Conservation (phyloP, 2,888 invertebrate species). For the Euphydryas editha region DNA sequence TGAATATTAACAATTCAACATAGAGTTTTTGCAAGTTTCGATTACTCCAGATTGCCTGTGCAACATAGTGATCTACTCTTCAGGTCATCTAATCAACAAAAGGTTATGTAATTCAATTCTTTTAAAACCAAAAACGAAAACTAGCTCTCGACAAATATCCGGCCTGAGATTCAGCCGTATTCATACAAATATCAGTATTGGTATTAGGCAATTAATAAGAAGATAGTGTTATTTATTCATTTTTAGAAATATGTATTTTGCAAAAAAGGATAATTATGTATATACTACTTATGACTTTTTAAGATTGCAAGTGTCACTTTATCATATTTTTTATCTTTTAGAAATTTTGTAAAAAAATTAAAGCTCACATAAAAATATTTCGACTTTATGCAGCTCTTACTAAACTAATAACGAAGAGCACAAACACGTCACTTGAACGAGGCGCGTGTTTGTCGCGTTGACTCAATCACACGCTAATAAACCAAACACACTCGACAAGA, state of each 20-base stretch:
- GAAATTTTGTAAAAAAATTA: background rate
- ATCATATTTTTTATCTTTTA: background rate
- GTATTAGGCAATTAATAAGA: background rate
- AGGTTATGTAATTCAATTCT: slow-evolving; percentile 30
- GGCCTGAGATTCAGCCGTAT: slow-evolving; percentile 24
- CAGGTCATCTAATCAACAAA: too few relatives aligned
- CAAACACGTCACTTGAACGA: slow-evolving; percentile 53
- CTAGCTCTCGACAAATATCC: slow-evolving; percentile 31
- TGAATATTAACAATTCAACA: slow-evolving; percentile 38
- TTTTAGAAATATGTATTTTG: too few relatives aligned
- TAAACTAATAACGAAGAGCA: slow-evolving; percentile 50
- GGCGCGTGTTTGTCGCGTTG: slow-evolving; percentile 66
- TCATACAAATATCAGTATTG: slow-evolving; percentile 13
- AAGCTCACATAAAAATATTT: background rate
- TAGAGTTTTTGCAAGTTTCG: slow-evolving; percentile 32
- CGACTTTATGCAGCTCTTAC: slow-evolving; percentile 8
- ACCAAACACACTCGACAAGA: slow-evolving; percentile 50
- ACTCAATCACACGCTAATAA: slow-evolving; percentile 65
- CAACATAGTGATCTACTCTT: slow-evolving; percentile 34
- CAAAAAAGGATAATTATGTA: background rate
- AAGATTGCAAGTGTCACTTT: background rate
- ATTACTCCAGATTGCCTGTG: slow-evolving; percentile 34
- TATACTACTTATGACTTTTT: too few relatives aligned
- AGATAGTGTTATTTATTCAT: background rate
- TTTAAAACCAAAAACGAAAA: slow-evolving; percentile 33